These are phyloP conservation scores for Drosophila stalkeri DNA, from an alignment of 2,888 invertebrate species.

Conservation along the genomic window DNA sequence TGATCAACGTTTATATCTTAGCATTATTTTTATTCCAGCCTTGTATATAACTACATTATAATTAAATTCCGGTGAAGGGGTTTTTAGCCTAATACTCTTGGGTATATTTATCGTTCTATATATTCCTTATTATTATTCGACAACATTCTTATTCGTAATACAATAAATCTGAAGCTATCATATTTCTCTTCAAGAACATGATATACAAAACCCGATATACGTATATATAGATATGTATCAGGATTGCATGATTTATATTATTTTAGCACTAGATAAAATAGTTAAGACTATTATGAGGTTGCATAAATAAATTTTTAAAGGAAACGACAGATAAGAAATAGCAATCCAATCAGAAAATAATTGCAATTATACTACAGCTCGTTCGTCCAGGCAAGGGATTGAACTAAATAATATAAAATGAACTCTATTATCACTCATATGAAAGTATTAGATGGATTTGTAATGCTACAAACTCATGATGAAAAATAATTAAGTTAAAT, in stretches of 20 bases:
- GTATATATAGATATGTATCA: background rate
- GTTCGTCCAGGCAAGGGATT: constrained; percentile 1
- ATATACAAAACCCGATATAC: background rate
- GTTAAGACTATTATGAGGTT: constrained; percentile 6
- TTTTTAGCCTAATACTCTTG: constrained; percentile 26
- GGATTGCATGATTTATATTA: constrained; percentile 18
- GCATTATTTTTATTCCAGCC: constrained; percentile 2
- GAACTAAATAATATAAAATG: background rate
- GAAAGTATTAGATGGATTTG: constrained; percentile 70
- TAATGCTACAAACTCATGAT: constrained; percentile 38
- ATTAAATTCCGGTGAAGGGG: constrained; percentile 40
- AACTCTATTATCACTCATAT: constrained; percentile 38
- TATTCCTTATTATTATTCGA: constrained; percentile 4
- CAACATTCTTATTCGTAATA: background rate
- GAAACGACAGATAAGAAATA: background rate
- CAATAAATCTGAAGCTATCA: background rate
- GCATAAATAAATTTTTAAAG: background rate
- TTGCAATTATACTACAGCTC: constrained; percentile 8
- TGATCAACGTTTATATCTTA: constrained; percentile 10
- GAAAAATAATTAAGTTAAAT: constrained; percentile 30
- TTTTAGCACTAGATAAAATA: constrained; percentile 7
- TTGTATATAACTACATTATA: constrained; percentile 33
- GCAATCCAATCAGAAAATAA: background rate
- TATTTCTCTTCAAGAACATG: background rate
- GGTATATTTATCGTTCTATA: constrained; percentile 26